Conservation (phyloP, 2,113 vertebrate species). For the Euleptes europaea region DNA sequence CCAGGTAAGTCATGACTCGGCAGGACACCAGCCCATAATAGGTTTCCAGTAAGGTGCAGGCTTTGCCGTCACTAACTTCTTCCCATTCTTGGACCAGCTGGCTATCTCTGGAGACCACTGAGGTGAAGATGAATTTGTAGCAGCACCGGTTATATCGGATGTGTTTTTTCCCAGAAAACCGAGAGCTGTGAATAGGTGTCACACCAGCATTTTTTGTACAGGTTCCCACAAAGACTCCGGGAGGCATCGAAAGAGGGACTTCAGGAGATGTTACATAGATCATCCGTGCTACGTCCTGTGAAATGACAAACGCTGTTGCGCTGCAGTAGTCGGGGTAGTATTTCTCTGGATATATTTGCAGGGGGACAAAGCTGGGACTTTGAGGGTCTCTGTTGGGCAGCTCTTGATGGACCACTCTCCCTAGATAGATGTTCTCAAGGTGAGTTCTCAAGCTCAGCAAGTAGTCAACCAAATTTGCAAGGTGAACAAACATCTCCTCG, state of each 20-base stretch:
- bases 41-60: constrained; percentile 83
- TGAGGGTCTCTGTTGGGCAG: constrained; percentile 76
- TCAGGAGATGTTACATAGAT: constrained; percentile 78
- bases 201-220: constrained; percentile 84
- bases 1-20: constrained; percentile 87
- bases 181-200: constrained; percentile 83
- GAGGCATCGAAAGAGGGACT: constrained; percentile 60
- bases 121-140: constrained; percentile 90
- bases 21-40: constrained; percentile 89
- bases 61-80: constrained; percentile 73
- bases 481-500: constrained; percentile 81
- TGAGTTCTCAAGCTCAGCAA: constrained; percentile 80
- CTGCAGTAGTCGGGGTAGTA: constrained; percentile 89
- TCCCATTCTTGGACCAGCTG: constrained; percentile 80
- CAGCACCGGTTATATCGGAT: constrained; percentile 90
- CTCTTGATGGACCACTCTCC: constrained; percentile 81
- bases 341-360: constrained; percentile 72
- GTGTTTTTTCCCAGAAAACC: constrained; percentile 85
- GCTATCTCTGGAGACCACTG: constrained; percentile 66
- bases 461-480: constrained; percentile 78
- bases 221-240: constrained; percentile 84
- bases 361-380: constrained; percentile 75
- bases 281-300: constrained; percentile 87
- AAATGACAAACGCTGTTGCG: constrained; percentile 79
- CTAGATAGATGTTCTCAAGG: constrained; percentile 84